phyloP scores from a whole-genome alignment of 2,797 vertebrate species.

The Chelmon rostratus region DNA sequence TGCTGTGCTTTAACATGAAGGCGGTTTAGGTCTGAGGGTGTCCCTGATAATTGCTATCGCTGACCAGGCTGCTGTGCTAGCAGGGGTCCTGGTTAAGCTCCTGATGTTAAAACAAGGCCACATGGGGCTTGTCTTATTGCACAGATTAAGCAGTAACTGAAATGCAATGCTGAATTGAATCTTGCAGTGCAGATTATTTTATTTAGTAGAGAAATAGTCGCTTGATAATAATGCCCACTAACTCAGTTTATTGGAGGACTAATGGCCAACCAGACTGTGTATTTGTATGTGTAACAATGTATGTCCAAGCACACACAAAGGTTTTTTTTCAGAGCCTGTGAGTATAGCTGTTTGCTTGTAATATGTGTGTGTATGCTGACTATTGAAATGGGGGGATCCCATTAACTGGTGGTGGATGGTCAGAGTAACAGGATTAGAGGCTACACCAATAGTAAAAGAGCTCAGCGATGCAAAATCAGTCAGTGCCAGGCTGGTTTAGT shows the following conservation, averaged over 20 bases:
- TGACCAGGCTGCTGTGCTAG: constrained; percentile 36
- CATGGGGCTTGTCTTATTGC: constrained; percentile 54
- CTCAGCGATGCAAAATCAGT: constrained; percentile 67
- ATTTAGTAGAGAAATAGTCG: constrained; percentile 18
- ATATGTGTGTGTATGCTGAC: constrained; percentile 41
- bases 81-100: constrained; percentile 64
- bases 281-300: constrained; percentile 36
- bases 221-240: constrained; percentile 14
- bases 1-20: constrained; percentile 10
- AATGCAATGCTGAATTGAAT: neutral
- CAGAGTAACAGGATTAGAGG: constrained; percentile 83
- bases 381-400: constrained; percentile 48
- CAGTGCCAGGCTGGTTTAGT: constrained; percentile 68
- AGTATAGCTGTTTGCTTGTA: constrained; percentile 41
- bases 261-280: constrained; percentile 28
- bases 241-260: constrained; percentile 21
- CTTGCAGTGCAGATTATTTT: constrained; percentile 4
- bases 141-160: constrained; percentile 66
- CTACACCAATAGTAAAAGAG: constrained; percentile 71
- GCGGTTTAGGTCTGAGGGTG: constrained; percentile 25
- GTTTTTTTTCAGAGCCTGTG: constrained; percentile 46
- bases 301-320: constrained; percentile 52
- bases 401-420: constrained; percentile 63
- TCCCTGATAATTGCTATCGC: constrained; percentile 42
- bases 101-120: constrained; percentile 73